Percentiles rank a stretch among this genome's conserved stretches.
These are phyloP conservation scores for Amia ocellicauda DNA, from an alignment of 2,113 vertebrate species.

Conservation along the genomic window DNA sequence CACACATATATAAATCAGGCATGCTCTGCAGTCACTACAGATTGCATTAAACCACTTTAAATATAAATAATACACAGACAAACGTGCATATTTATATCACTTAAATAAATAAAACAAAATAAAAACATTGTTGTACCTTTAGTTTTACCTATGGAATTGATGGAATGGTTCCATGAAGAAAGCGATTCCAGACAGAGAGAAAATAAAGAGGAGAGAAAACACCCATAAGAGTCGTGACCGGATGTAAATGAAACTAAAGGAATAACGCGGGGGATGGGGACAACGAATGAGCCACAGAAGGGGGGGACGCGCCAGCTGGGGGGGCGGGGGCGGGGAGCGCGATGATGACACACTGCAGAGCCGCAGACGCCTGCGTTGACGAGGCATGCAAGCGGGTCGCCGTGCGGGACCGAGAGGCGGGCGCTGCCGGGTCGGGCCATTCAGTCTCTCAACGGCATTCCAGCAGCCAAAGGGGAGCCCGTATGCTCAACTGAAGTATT, in stretches of 20 bases:
- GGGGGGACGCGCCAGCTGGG: too few species aligned
- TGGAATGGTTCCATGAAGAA: slow-evolving; percentile 98
- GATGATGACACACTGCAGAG: too few species aligned
- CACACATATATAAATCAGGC: slow-evolving; percentile 17
- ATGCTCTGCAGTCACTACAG: slow-evolving; percentile 39
- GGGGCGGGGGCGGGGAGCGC: too few species aligned
- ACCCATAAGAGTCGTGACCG: slow-evolving; percentile 78
- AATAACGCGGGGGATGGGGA: slow-evolving; percentile 62
- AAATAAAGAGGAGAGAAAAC: slow-evolving; percentile 77
- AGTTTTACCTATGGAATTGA: slow-evolving; percentile 97
- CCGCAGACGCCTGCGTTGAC: neutral
- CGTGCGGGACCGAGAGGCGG: slow-evolving; percentile 16
- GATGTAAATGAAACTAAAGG: slow-evolving; percentile 57
- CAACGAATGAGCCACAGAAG: slow-evolving; percentile 40
- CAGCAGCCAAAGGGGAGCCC: slow-evolving; percentile 1
- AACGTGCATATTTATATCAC: slow-evolving; percentile 56
- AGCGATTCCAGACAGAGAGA: slow-evolving; percentile 84
- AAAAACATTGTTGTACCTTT: slow-evolving; percentile 89
- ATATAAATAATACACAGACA: slow-evolving; percentile 28
- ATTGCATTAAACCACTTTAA: slow-evolving; percentile 13
- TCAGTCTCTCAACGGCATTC: slow-evolving; percentile 12
- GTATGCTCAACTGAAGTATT: neutral
- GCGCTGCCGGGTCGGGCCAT: neutral
- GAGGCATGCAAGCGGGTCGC: neutral
- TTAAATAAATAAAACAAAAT: slow-evolving; percentile 56